Conservation (phyloP, 2,113 vertebrate genomes). For the Tachysurus vachellii region DNA sequence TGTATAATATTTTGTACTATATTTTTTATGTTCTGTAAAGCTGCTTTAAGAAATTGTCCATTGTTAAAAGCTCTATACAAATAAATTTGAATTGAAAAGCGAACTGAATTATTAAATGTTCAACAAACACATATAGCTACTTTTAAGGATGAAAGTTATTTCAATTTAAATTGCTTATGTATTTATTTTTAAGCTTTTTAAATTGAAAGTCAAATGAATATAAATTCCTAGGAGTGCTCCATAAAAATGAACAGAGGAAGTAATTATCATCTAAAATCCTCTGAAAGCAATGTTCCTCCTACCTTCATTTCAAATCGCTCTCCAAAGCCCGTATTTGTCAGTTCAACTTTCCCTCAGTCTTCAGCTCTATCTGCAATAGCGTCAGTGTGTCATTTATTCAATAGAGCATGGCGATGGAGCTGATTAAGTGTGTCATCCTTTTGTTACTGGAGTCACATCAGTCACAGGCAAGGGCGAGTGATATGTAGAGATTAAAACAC, state of each 20-base stretch:
- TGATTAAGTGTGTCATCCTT: not conserved
- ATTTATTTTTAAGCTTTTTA: not conserved
- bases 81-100: too few relatives aligned
- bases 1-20: too few relatives aligned
- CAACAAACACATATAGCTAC: not conserved
- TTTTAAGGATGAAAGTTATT: not conserved
- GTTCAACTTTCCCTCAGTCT: not conserved
- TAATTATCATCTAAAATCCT: not conserved
- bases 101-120: not conserved
- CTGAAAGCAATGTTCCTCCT: not conserved
- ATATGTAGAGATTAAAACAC: not conserved
- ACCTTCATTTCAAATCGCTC: not conserved
- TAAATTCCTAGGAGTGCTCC: not conserved
- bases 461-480: not conserved
- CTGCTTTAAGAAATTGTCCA: too few relatives aligned
- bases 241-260: not conserved
- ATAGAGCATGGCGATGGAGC: not conserved
- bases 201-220: not conserved
- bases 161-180: too few relatives aligned
- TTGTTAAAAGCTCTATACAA: too few relatives aligned
- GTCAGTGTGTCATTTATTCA: not conserved
- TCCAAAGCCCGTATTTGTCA: slow-evolving; percentile 4
- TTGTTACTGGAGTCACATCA: not conserved
- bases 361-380: not conserved
- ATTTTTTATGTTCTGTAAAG: too few relatives aligned